These are phyloP conservation scores for Eulacestoma nigropectus DNA, from an alignment of 2,113 vertebrate species.

Conservation along the genomic window DNA sequence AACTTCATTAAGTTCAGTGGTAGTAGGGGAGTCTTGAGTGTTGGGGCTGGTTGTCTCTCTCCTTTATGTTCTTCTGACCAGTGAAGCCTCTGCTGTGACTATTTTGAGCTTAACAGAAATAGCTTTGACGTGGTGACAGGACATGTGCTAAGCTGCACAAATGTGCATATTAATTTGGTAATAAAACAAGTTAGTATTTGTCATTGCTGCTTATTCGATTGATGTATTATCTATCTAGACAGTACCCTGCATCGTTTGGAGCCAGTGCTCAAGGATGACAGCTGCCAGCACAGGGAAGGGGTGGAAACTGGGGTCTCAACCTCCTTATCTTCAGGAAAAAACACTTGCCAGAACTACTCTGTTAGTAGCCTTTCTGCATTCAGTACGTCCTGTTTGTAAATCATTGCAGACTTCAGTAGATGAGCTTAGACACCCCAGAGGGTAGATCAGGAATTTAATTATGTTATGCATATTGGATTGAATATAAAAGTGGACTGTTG, in stretches of 20 bases:
- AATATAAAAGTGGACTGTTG: neutral
- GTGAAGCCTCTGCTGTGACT: neutral
- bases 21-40: neutral
- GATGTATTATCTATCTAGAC: neutral
- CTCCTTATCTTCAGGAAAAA: neutral
- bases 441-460: neutral
- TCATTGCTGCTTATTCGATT: neutral
- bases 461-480: neutral
- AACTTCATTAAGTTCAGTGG: neutral
- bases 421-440: neutral
- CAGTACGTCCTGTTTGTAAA: neutral
- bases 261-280: neutral
- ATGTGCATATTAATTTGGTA: neutral
- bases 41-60: neutral
- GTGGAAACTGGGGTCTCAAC: neutral
- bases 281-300: neutral
- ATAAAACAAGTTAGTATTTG: conserved; percentile 2
- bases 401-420: neutral
- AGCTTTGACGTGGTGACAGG: neutral
- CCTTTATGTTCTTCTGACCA: neutral
- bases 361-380: neutral
- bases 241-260: neutral
- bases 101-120: neutral
- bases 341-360: neutral
- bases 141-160: neutral